Evolutionary conservation across 1,140 invertebrate species (phyloP), one percentile per base, ranked within the genome.

Genomic region (Ceratina calcarata): DNA sequence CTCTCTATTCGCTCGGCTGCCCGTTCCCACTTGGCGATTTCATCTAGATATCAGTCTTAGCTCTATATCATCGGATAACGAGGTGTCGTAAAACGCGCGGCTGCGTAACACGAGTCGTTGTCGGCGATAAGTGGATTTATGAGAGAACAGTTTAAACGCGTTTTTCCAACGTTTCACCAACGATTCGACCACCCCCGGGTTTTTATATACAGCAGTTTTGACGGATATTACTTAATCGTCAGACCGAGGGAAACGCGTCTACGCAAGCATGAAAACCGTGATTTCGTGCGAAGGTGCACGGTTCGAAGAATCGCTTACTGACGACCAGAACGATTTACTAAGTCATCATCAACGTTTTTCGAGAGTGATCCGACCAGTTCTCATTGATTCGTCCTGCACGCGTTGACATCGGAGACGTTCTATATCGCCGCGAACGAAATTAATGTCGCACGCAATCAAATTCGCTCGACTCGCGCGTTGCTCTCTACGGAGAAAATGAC

Each of bases 401-500:
- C 37, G 37, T 3, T 45, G 37, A 45, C 37, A 45, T 68, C 0
- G 37, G 37, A 24, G n/a, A 27, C 68, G 32, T 32, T 6, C 20
- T 20, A 27, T 6, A 27, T 68, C 22, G n/a, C 2, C 16, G 3
- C 3, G 18, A 10, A 32, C 51, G 4, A 32, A 45, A 45, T 71
- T 24, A 71, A 49, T 15, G 70, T 27, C 16, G 6, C 18, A 22
- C 37, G 69, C 32, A 45, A 73, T 82, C n/a, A 69, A 73, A 53
- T 37, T 64, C 77, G 76, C 18, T 45, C 27, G 69, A 64, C 57
- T 57, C 73, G 69, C 78, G 64, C 61, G 68, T 79, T 64, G 65
- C 12, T 24, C 66, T 60, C 45, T 7, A 27, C 65, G 27, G 49
- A 55, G 60, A 80, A 83, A 84, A 83, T 79, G 65, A 79, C 66